These are phyloP conservation scores for Malacoraja senta DNA, from an alignment of 2,797 vertebrate genomes.

Conservation along the genomic window DNA sequence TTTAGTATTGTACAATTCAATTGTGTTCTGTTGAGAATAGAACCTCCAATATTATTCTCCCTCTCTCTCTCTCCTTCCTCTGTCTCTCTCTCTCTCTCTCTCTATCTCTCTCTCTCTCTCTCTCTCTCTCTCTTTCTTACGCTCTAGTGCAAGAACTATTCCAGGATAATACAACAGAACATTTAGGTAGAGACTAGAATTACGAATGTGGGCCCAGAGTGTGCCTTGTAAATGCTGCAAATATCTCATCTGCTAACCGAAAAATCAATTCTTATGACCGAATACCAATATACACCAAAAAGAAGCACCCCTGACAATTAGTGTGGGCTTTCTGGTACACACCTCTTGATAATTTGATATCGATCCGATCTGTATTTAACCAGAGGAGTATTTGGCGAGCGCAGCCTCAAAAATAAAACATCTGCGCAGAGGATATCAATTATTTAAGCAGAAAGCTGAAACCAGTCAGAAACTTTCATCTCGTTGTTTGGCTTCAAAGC, in stretches of 20 bases:
- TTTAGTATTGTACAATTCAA: neutral
- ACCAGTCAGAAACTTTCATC: constrained; percentile 15
- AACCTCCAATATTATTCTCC: neutral
- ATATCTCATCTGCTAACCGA: neutral
- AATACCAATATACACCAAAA: neutral
- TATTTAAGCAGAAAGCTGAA: neutral
- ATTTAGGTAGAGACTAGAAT: neutral
- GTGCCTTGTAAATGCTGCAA: neutral
- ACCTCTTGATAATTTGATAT: neutral
- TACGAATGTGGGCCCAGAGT: neutral
- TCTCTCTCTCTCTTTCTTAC: too few species aligned
- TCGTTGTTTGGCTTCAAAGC: neutral
- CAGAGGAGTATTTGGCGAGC: neutral
- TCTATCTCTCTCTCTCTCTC: neutral
- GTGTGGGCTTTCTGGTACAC: neutral
- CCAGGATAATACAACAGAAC: neutral
- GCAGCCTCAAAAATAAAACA: neutral
- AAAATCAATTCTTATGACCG: neutral
- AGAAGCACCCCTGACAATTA: neutral
- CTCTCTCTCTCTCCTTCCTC: too few species aligned
- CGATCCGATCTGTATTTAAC: neutral
- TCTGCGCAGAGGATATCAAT: neutral
- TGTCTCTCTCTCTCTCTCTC: neutral
- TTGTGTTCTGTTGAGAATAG: neutral
- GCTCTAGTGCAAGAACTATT: neutral